Base-by-base conservation (phyloP, 2,113 vertebrate genomes). In the Setophaga kirtlandii region DNA sequence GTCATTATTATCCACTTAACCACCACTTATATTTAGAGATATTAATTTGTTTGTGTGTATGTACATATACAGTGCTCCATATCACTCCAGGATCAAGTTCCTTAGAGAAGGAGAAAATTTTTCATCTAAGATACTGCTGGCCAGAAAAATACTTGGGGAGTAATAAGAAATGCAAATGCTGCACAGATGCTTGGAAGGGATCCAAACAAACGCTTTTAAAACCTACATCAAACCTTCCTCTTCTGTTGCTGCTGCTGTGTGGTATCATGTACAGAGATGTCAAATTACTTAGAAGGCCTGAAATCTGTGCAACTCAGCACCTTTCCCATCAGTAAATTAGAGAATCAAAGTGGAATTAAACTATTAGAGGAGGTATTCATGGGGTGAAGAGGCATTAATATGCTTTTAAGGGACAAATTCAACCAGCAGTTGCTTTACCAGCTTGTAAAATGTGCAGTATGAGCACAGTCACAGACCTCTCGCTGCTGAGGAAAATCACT, bases 1-100 rank as follows among this genome's bases (percentile, higher is more conserved):
- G 53, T 78, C 67, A 42, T 97, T 97, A 89, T 86, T 96, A 88
- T 87, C 67, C 69, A 93, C 49, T 92, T 82, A 93, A 84, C 84
- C 88, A 94, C 70, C 91, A 96, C 65, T 95, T 96, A 89, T 31
- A 88, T 52, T 22, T 64, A 90, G 53, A 98, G 87, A 96, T 70
- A 88, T 28, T 90, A 3, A 39, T 69, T 79, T 83, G 11, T 87
- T 35, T 60, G 10, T 59, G 3, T 46, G 9, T 53, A 15, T 64
- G 7, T 52, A 56, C 14, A 63, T 31, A 60, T 3, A 88, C 15
- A 35, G 41, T 80, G 60, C 49, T 94, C 94, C 74, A 53, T 95
- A 88, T 81, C 93, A 94, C 16, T 30, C 33, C 81, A 93, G 47
- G 52, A 94, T 82, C 47, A 76, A 92, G 75, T 80, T 94, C 93